These are phyloP conservation scores for Spodoptera litura DNA, from an alignment of 1,140 invertebrate genomes.

Conservation along the genomic window DNA sequence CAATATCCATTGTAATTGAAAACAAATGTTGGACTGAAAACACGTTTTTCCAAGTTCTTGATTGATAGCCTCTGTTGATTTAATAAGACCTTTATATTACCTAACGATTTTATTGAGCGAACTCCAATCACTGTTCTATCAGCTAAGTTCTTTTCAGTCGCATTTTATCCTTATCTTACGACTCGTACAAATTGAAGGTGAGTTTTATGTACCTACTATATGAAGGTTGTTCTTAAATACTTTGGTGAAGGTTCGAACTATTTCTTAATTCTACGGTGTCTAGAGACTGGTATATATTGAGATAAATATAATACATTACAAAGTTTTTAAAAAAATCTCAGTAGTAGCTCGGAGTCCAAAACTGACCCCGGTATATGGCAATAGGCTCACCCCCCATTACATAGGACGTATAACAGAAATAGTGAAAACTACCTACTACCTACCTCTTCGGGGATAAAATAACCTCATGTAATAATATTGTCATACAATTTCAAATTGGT, in stretches of 20 bases:
- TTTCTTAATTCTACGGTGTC: too few relatives aligned
- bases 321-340: too few relatives aligned
- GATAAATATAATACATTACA: too few relatives aligned
- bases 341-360: too few relatives aligned
- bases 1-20: conserved; percentile 15
- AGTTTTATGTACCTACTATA: not conserved
- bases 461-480: too few relatives aligned
- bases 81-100: conserved; percentile 20
- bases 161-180: not conserved
- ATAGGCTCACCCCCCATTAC: too few relatives aligned
- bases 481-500: too few relatives aligned
- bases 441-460: too few relatives aligned
- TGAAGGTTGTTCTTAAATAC: not conserved
- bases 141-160: not conserved
- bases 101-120: conserved; percentile 4
- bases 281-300: too few relatives aligned
- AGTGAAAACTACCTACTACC: too few relatives aligned
- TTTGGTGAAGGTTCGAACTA: not conserved
- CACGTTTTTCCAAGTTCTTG: not conserved
- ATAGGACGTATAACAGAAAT: too few relatives aligned
- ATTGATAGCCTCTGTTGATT: conserved; percentile 19
- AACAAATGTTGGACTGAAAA: conserved; percentile 4
- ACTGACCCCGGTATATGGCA: too few relatives aligned
- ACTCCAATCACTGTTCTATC: not conserved
- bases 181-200: not conserved